Base-by-base conservation (phyloP, 2,113 vertebrate genomes). In the Sardina pilchardus region DNA sequence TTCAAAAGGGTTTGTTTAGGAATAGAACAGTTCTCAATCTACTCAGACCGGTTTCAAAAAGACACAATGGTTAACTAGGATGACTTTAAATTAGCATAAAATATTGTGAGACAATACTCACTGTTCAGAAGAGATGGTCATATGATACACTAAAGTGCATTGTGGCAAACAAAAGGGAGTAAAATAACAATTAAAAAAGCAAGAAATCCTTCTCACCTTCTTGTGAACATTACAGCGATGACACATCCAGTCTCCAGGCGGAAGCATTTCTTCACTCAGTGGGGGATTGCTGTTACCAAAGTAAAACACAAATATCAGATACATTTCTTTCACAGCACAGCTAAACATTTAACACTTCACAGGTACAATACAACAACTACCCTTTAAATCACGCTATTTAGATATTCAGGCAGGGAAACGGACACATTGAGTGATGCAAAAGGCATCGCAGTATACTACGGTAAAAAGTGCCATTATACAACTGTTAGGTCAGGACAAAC, bases 221-320 rank as follows among this genome's bases (percentile, higher is more conserved):
- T 97, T 96, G 56, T 97, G 95, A 78, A 99, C 97, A 36, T 96
- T 98, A 90, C 98, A 99, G 92, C 98, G 97, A 91, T 99, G 98
- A 94, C 98, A 99, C 97, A 99, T 99, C 98, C 98, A 99, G 91
- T 99, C 98, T 83, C 98, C 98, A 21, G 98, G 97, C 81, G 98
- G 98, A 94, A 99, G 96, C 98, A 99, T 99, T 87, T 99, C 98
- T 95, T 98, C 98, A 43, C 98, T 99, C 84, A 99, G 92, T 0
- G 98, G 98, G 91, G 98, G 98, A 90, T 99, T 98, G 94, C 98
- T 99, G 87, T 8, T 0, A 10, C 50, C 85, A 85, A 80, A 81
- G 48, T 82, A 39, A 82, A 84, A 82, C 39, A 85, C 7, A 50
- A 43, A 34, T 43, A 53, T 53, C 3, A 19, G 50, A 17, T 14